Conservation (phyloP, 2,797 vertebrate genomes). For the Melanotaenia trifasciata region DNA sequence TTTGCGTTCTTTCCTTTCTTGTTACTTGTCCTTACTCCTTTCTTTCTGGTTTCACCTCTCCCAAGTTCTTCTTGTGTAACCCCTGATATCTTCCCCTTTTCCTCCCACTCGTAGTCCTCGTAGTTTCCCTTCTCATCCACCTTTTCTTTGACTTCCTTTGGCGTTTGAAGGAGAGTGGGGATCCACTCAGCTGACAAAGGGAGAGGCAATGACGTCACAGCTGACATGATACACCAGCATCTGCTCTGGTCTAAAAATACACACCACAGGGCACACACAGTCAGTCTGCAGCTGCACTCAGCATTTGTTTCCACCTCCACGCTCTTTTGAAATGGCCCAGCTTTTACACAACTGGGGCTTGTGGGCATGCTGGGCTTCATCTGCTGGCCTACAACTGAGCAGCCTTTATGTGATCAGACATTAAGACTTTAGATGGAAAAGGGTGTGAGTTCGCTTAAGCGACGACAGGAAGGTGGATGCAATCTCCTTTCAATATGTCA, state of each 20-base stretch:
- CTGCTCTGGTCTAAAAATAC: constrained; percentile 84
- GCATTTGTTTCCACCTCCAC: constrained; percentile 75
- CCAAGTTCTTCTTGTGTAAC: constrained; percentile 26
- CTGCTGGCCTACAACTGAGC: constrained; percentile 46
- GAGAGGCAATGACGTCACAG: constrained; percentile 74
- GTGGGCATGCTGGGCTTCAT: constrained; percentile 52
- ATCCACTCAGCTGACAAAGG: constrained; percentile 79
- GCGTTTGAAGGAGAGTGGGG: constrained; percentile 70
- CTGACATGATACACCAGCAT: constrained; percentile 82
- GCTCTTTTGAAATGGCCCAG: constrained; percentile 71
- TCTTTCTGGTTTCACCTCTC: constrained; percentile 11
- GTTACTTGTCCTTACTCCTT: neutral
- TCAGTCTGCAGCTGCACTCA: constrained; percentile 77
- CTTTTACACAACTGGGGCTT: constrained; percentile 69
- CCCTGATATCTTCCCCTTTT: constrained; percentile 18
- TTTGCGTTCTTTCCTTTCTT: neutral
- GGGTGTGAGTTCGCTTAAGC: constrained; percentile 7
- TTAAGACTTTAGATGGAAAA: constrained; percentile 12
- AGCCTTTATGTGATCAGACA: constrained; percentile 28
- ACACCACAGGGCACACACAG: constrained; percentile 74
- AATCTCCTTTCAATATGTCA: neutral
- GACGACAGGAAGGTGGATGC: neutral
- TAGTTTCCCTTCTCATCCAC: constrained; percentile 23
- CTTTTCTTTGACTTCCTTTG: constrained; percentile 59
- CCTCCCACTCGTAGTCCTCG: neutral